Evolutionary conservation across 1,140 invertebrate genomes (phyloP).

Genomic region (Potamilus streckersoni): DNA sequence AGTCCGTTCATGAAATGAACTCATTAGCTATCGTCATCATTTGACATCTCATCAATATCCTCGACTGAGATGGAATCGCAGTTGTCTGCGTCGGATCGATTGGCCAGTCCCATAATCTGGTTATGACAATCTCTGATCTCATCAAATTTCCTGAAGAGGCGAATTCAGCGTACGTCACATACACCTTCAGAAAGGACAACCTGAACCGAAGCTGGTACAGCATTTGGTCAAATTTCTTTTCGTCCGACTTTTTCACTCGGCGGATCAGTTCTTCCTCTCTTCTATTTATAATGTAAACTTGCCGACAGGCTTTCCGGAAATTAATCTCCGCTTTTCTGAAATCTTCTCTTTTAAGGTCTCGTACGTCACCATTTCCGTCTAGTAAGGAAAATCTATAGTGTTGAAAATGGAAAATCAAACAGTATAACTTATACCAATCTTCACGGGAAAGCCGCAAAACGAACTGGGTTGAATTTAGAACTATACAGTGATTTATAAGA

Average conservation of each 20-base stretch:
- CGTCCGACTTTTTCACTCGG: slow-evolving; percentile 9
- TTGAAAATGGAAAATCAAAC: too few species aligned
- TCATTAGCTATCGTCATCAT: neutral
- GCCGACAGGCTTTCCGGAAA: slow-evolving; percentile 4
- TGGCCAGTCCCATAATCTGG: neutral
- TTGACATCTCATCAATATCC: slow-evolving; percentile 4
- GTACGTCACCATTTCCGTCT: too few species aligned
- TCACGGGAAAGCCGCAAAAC: too few species aligned
- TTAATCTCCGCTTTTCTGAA: too few species aligned
- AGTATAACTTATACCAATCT: too few species aligned
- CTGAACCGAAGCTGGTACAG: slow-evolving; percentile 29
- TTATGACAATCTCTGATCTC: slow-evolving; percentile 21
- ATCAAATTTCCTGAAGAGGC: slow-evolving; percentile 27
- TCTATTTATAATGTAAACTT: slow-evolving; percentile 17
- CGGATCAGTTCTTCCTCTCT: slow-evolving; percentile 11
- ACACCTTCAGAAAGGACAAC: slow-evolving; percentile 28
- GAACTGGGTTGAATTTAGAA: too few species aligned
- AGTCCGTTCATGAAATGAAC: too few species aligned
- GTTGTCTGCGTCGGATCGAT: neutral
- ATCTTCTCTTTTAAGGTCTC: too few species aligned
- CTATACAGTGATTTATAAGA: too few species aligned
- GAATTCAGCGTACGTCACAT: slow-evolving; percentile 30
- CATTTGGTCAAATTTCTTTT: neutral
- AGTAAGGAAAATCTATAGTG: too few species aligned
- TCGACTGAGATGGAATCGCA: slow-evolving; percentile 13